Evolutionary conservation across 1,140 invertebrate genomes (phyloP).

Genomic region (Leptinotarsa undecemlineata): DNA sequence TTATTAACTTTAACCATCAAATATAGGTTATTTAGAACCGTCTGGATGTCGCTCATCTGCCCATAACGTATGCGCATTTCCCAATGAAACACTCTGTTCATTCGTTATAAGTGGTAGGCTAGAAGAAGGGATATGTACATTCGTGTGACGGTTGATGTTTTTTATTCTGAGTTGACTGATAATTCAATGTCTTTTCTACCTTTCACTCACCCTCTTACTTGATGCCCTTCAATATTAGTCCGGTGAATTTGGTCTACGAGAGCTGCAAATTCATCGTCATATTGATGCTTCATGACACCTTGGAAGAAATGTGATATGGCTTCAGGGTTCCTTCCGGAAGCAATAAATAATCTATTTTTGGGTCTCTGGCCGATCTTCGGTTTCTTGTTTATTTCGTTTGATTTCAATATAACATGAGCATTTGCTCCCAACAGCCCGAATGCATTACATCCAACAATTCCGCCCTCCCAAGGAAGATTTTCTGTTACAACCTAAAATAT

Average conservation of each 20-base stretch:
- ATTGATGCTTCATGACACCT: constrained; percentile 63
- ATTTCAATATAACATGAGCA: constrained; percentile 68
- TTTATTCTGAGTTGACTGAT: too few species aligned
- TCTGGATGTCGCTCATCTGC: too few species aligned
- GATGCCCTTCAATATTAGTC: constrained; percentile 28
- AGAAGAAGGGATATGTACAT: too few species aligned
- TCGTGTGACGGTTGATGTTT: too few species aligned
- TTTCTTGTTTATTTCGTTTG: constrained; percentile 58
- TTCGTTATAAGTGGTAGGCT: too few species aligned
- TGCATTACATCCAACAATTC: constrained; percentile 58
- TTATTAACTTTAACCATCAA: too few species aligned
- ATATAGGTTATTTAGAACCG: too few species aligned
- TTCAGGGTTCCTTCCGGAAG: constrained; percentile 67
- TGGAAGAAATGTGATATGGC: constrained; percentile 71
- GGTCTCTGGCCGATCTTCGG: constrained; percentile 40
- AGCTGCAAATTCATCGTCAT: constrained; percentile 62
- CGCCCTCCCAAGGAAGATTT: constrained; percentile 61
- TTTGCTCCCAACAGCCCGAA: constrained; percentile 59
- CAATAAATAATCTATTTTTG: constrained; percentile 57
- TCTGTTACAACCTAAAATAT: constrained; percentile 65
- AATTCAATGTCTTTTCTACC: neutral
- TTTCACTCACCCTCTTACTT: constrained; percentile 16
- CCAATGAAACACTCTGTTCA: too few species aligned
- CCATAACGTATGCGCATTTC: too few species aligned
- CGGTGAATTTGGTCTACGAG: constrained; percentile 58